Evolutionary conservation across 2,888 invertebrate genomes (phyloP).

Genomic region (Hartigia nigra): DNA sequence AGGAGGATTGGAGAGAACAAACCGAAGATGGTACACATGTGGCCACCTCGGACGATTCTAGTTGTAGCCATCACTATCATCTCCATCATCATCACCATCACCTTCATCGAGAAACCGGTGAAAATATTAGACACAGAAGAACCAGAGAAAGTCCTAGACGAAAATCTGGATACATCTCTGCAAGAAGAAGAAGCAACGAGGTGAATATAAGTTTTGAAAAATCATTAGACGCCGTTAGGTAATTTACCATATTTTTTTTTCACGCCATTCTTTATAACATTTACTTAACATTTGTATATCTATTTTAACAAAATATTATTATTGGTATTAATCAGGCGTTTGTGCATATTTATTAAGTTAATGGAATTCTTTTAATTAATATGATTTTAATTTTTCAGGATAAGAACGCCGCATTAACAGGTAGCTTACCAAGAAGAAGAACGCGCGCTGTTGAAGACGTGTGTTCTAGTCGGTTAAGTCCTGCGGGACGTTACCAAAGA

Average conservation of each 20-base stretch:
- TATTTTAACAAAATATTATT: too few relatives aligned
- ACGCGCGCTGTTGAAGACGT: slow-evolving; percentile 70
- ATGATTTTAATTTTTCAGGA: slow-evolving; percentile 61
- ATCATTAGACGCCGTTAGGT: not conserved
- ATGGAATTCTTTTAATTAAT: too few relatives aligned
- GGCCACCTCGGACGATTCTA: slow-evolving; percentile 73
- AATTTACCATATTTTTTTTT: too few relatives aligned
- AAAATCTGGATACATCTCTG: slow-evolving; percentile 69
- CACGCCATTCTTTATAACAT: too few relatives aligned
- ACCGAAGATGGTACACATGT: slow-evolving; percentile 71
- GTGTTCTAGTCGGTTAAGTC: slow-evolving; percentile 66
- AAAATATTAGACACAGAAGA: slow-evolving; percentile 52
- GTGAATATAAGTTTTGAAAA: slow-evolving; percentile 33
- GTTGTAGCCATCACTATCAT: slow-evolving; percentile 64
- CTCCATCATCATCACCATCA: slow-evolving; percentile 58
- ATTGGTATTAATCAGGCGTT: not conserved
- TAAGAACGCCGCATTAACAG: slow-evolving; percentile 74
- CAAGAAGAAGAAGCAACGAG: slow-evolving; percentile 66
- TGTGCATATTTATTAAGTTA: too few relatives aligned
- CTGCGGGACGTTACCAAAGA: slow-evolving; percentile 58
- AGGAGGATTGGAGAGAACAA: slow-evolving; percentile 69
- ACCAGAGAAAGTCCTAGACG: slow-evolving; percentile 75
- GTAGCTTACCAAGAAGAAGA: slow-evolving; percentile 73
- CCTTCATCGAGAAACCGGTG: slow-evolving; percentile 51
- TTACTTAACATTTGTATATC: not conserved